A percentile compares a stretch with the other conserved stretches of the same genome.
Conservation (phyloP, 2,113 vertebrate genomes). For the Passer montanus region DNA sequence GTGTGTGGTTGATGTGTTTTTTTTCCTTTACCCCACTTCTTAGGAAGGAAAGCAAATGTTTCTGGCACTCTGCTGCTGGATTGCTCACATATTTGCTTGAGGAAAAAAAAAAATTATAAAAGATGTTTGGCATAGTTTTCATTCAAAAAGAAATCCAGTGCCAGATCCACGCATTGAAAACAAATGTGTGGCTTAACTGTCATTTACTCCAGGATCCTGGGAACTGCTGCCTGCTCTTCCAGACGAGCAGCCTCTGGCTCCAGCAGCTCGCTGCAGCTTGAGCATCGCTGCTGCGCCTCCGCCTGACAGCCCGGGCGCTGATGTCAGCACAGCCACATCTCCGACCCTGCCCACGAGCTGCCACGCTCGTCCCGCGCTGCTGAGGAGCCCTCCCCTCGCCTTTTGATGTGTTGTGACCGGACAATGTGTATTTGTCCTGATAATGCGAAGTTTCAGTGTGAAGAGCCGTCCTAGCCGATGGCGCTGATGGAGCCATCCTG, state of each 20-base stretch:
- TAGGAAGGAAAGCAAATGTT: slow-evolving; percentile 46
- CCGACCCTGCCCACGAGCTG: not conserved
- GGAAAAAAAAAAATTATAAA: slow-evolving; percentile 49
- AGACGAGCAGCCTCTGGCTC: not conserved
- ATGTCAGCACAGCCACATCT: slow-evolving; percentile 22
- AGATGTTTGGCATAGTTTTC: slow-evolving; percentile 73
- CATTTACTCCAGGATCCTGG: slow-evolving; percentile 67
- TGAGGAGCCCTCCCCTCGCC: not conserved
- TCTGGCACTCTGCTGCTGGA: slow-evolving; percentile 39
- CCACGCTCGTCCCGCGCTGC: not conserved
- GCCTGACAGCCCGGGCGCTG: not conserved
- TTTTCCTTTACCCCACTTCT: slow-evolving; percentile 11
- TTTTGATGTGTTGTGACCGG: not conserved
- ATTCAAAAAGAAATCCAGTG: slow-evolving; percentile 57
- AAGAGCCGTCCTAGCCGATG: not conserved
- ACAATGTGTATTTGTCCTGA: not conserved
- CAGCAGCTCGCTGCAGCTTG: not conserved
- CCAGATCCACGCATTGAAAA: slow-evolving; percentile 69
- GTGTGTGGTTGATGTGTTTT: not conserved
- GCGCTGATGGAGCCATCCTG: not conserved
- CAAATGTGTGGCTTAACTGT: slow-evolving; percentile 60
- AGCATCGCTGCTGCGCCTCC: not conserved
- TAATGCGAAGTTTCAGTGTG: not conserved
- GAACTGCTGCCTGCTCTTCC: slow-evolving; percentile 64
- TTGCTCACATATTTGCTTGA: slow-evolving; percentile 59